phyloP scores from a whole-genome alignment of 2,888 invertebrate genomes.

The Corbicula japonica region DNA sequence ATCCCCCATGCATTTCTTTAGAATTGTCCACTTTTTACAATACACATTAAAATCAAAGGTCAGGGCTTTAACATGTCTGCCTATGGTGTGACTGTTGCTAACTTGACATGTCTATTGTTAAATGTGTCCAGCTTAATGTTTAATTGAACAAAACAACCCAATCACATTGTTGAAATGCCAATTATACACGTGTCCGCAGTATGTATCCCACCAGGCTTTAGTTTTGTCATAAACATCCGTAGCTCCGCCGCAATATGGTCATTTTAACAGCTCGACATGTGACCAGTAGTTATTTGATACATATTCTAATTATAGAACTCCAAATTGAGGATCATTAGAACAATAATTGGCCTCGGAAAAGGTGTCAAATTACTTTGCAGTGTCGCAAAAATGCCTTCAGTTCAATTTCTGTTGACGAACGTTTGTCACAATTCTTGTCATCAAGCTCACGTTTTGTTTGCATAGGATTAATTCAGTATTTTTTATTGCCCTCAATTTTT shows the following conservation, averaged over 20 bases:
- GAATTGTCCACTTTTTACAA: too few relatives aligned
- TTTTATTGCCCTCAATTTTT: too few relatives aligned
- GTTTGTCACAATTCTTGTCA: too few relatives aligned
- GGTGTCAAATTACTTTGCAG: constrained; percentile 9
- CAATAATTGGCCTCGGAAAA: neutral
- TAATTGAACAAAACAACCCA: constrained; percentile 4
- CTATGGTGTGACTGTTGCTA: too few relatives aligned
- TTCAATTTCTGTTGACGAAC: too few relatives aligned
- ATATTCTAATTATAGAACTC: constrained; percentile 31
- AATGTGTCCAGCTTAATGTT: neutral
- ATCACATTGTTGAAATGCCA: constrained; percentile 18
- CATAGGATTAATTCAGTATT: too few relatives aligned
- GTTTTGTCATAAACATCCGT: constrained; percentile 27
- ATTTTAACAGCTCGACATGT: constrained; percentile 36
- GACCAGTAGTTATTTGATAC: constrained; percentile 43
- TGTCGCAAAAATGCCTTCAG: too few relatives aligned
- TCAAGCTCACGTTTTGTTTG: too few relatives aligned
- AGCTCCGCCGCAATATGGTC: constrained; percentile 32
- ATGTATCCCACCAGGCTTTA: constrained; percentile 21
- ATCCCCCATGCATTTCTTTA: too few relatives aligned
- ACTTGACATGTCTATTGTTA: too few relatives aligned
- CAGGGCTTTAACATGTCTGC: too few relatives aligned
- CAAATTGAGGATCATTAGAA: constrained; percentile 20
- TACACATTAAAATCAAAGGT: too few relatives aligned
- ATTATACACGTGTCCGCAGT: constrained; percentile 15